Conservation (phyloP, 2,888 invertebrate species). For the Sepioteuthis lessoniana region DNA sequence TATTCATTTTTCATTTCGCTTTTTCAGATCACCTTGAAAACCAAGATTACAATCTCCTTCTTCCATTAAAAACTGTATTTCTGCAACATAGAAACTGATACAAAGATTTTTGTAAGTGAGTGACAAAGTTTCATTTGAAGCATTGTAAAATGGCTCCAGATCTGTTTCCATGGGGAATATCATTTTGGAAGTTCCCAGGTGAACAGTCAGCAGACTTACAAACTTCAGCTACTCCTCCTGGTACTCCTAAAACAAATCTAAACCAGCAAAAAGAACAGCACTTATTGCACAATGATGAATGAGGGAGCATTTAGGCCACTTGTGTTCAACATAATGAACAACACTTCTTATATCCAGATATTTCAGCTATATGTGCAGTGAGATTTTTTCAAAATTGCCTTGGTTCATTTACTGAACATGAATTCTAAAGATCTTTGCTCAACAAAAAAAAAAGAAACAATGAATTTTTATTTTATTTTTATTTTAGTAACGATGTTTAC, state of each 20-base stretch:
- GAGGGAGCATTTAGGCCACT: slow-evolving; percentile 23
- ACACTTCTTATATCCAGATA: background rate
- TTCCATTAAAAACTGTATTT: slow-evolving; percentile 8
- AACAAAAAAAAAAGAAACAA: slow-evolving; percentile 25
- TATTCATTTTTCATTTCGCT: background rate
- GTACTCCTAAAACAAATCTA: background rate
- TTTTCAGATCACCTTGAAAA: background rate
- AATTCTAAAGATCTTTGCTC: slow-evolving; percentile 33
- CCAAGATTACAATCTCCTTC: background rate
- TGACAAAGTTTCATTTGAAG: background rate
- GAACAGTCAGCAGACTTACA: background rate
- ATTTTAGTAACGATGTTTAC: background rate
- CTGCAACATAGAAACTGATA: background rate
- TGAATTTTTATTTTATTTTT: slow-evolving; percentile 33
- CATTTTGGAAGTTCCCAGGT: background rate
- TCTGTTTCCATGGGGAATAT: background rate
- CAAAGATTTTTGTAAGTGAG: background rate
- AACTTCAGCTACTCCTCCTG: background rate
- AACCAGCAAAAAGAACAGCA: background rate
- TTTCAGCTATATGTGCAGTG: slow-evolving; percentile 9
- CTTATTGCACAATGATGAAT: slow-evolving; percentile 13
- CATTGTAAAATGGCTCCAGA: background rate
- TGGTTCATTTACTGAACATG: background rate
- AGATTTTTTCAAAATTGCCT: slow-evolving; percentile 33
- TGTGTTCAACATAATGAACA: slow-evolving; percentile 18